Percentiles rank a stretch among this genome's conserved stretches.
These are phyloP conservation scores for Datnioides undecimradiatus DNA, from an alignment of 2,113 vertebrate species.

Conservation along the genomic window DNA sequence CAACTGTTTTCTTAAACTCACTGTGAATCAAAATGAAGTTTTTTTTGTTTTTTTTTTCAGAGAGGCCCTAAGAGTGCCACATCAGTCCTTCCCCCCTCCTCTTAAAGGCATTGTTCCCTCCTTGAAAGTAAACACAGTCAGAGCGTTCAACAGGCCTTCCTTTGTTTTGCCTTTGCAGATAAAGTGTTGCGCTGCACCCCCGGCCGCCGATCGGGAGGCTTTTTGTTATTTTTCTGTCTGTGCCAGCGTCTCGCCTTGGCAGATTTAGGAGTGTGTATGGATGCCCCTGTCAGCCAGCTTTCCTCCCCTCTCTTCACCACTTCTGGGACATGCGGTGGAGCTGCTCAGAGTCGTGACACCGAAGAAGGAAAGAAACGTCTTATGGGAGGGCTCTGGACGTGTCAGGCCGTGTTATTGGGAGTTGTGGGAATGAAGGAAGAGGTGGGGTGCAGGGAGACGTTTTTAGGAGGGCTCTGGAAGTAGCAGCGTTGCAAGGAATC, in stretches of 20 bases:
- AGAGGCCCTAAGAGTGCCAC: slow-evolving; percentile 60
- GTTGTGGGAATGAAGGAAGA: slow-evolving; percentile 66
- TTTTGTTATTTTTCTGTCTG: slow-evolving; percentile 68
- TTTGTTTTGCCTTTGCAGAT: slow-evolving; percentile 73
- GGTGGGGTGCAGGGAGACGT: slow-evolving; percentile 45
- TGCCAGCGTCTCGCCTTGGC: slow-evolving; percentile 63
- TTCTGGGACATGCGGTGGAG: slow-evolving; percentile 7
- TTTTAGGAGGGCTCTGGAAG: slow-evolving; percentile 40
- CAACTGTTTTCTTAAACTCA: slow-evolving; percentile 67
- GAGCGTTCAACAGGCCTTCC: slow-evolving; percentile 63
- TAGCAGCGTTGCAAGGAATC: slow-evolving; percentile 31
- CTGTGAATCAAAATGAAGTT: slow-evolving; percentile 64
- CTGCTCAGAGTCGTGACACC: slow-evolving; percentile 14
- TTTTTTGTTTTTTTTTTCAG: slow-evolving; percentile 43
- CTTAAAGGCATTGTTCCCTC: slow-evolving; percentile 71
- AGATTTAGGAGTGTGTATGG: slow-evolving; percentile 72
- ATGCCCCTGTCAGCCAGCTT: slow-evolving; percentile 61
- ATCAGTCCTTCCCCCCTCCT: slow-evolving; percentile 64
- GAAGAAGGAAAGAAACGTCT: slow-evolving; percentile 40
- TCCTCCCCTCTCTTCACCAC: slow-evolving; percentile 51
- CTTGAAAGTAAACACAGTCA: slow-evolving; percentile 67
- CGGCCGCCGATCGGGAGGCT: slow-evolving; percentile 23
- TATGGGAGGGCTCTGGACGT: slow-evolving; percentile 50
- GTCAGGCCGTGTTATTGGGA: slow-evolving; percentile 58
- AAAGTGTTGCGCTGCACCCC: slow-evolving; percentile 60